Conservation (phyloP, 2,888 invertebrate genomes). For the Lobophora halterata region DNA sequence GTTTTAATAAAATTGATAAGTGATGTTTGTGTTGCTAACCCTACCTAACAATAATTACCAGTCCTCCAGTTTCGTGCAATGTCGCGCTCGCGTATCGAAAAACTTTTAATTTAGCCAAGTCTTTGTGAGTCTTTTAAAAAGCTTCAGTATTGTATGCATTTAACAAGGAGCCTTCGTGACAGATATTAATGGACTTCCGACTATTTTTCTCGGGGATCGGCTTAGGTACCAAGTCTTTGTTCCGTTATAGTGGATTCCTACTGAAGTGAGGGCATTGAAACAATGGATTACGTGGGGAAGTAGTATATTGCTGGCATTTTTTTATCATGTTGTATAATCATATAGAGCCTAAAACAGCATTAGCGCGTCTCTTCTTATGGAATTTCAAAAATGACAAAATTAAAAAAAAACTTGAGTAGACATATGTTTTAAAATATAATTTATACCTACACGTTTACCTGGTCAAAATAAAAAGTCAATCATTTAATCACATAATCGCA, state of each 20-base stretch:
- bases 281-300: slow-evolving; percentile 12
- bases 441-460: too few species aligned
- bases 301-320: neutral
- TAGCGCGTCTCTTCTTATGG: too few species aligned
- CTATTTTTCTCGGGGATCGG: slow-evolving; percentile 79
- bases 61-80: slow-evolving; percentile 74
- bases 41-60: slow-evolving; percentile 72
- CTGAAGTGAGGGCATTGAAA: slow-evolving; percentile 28
- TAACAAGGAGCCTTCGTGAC: slow-evolving; percentile 76
- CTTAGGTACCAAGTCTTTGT: slow-evolving; percentile 70
- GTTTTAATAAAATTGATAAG: neutral
- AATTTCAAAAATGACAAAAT: too few species aligned
- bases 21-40: slow-evolving; percentile 32
- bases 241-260: slow-evolving; percentile 43
- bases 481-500: too few species aligned
- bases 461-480: too few species aligned
- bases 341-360: too few species aligned
- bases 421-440: too few species aligned
- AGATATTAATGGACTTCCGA: slow-evolving; percentile 77
- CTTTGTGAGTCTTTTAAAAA: slow-evolving; percentile 78
- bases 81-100: slow-evolving; percentile 77
- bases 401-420: too few species aligned
- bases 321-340: too few species aligned
- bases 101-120: slow-evolving; percentile 81
- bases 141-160: slow-evolving; percentile 80